phyloP scores from a whole-genome alignment of 2,888 invertebrate genomes.

The Dasypolia templi region DNA sequence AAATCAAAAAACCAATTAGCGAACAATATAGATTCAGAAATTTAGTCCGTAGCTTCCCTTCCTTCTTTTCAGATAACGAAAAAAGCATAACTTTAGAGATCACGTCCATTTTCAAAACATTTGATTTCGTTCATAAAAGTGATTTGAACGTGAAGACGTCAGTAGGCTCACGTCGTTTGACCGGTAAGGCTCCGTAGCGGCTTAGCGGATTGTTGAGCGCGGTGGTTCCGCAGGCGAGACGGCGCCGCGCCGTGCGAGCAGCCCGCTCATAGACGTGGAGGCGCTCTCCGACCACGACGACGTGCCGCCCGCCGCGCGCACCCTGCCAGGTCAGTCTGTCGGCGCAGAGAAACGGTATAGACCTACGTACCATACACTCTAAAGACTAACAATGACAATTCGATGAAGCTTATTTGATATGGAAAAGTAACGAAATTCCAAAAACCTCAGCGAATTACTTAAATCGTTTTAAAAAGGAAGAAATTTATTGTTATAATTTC shows the following conservation, averaged over 20 bases:
- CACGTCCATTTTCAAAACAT: constrained; percentile 61
- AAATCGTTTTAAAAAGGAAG: constrained; percentile 17
- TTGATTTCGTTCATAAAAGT: constrained; percentile 61
- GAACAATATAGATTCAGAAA: constrained; percentile 45
- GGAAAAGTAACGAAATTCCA: background rate
- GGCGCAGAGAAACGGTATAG: constrained; percentile 83
- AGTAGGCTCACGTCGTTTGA: constrained; percentile 68
- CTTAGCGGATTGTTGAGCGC: constrained; percentile 70
- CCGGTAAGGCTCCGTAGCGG: constrained; percentile 70
- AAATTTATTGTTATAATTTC: constrained; percentile 19
- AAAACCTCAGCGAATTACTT: background rate
- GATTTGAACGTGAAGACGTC: constrained; percentile 61
- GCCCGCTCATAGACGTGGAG: constrained; percentile 93
- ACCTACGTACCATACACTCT: constrained; percentile 59
- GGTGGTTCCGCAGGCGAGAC: constrained; percentile 91
- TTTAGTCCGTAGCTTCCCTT: constrained; percentile 63
- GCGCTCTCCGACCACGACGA: constrained; percentile 91
- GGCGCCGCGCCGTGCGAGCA: constrained; percentile 91
- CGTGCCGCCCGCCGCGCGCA: constrained; percentile 85
- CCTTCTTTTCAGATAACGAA: constrained; percentile 61
- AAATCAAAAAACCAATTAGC: constrained; percentile 36
- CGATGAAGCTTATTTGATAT: constrained; percentile 10
- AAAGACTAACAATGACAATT: constrained; percentile 11
- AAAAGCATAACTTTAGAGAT: constrained; percentile 60
- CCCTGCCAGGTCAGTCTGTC: constrained; percentile 91